Evolutionary conservation across 2,888 invertebrate species (phyloP), one percentile per base, ranked within the genome.

Genomic region (Aporophyla lueneburgensis): DNA sequence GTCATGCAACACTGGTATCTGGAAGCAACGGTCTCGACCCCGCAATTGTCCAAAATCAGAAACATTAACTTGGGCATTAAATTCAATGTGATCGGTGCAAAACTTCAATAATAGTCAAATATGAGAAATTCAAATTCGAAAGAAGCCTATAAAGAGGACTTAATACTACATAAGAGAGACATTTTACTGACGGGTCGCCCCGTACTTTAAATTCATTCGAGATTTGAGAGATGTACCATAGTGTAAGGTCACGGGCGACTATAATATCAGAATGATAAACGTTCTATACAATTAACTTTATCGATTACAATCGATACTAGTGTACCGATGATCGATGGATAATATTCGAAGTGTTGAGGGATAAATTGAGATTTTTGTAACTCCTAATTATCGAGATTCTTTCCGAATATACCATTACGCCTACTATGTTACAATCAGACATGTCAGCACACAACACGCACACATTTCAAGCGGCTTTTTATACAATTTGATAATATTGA

Each of bases 61-160:
- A 93, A 93, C 91, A 90, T 92, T 87, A 92, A 92, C 91, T 90
- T 90, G 89, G 88, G 83, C 78, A 86, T 90, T 90, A 91, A 92
- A 86, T 88, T 84, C 84, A 88, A 89, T 87, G 91, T 89, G 89
- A 89, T 89, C 86, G 87, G 91, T 92, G 93, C 91, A 90, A 92
- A 91, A 91, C 91, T 90, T 90, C 89, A 90, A 89, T 91, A 88
- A 89, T 90, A 81, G 86, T 88, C 87, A 89, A 91, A 90, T 90
- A 90, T 89, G 80, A 87, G 72, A 87, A 84, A 81, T 83, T 81
- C 75, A 72, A 85, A 77, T 85, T 83, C 78, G 80, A 86, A 88
- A 88, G 91, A 94, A 93, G 93, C 92, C 91, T 90, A 88, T 91
- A 90, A 74, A 83, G 81, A 89, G 87, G 87, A 88, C 89, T 91